A percentile compares a stretch with the other conserved stretches of the same genome.
These are phyloP conservation scores for Saguinus midas DNA, from an alignment of 2,113 vertebrate genomes.

Conservation along the genomic window DNA sequence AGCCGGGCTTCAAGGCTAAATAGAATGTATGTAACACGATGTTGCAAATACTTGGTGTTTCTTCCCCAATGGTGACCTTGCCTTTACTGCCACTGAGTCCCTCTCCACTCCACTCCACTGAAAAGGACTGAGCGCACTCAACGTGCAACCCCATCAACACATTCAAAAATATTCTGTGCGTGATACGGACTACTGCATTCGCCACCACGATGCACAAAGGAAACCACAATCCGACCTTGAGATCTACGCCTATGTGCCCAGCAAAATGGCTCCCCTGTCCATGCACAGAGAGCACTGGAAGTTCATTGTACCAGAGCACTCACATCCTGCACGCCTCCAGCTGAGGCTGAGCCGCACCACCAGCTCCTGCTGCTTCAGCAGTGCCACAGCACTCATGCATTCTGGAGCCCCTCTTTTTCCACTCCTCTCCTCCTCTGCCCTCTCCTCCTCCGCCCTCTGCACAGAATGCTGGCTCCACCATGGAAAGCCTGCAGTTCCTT, in stretches of 20 bases:
- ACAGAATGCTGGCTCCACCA: background rate
- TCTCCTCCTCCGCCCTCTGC: background rate
- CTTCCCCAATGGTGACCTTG: background rate
- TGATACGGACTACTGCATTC: background rate
- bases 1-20: background rate
- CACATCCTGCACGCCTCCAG: background rate
- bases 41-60: background rate
- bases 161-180: background rate
- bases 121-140: background rate
- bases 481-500: background rate
- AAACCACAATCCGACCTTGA: background rate
- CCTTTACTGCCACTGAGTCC: background rate
- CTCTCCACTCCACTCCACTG: background rate
- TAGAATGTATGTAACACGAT: background rate
- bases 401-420: background rate
- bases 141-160: background rate
- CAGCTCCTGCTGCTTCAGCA: background rate
- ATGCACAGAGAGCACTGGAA: background rate
- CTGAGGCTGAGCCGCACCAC: background rate
- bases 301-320: background rate
- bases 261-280: background rate
- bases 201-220: background rate
- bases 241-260: background rate
- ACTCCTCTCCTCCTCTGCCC: background rate
- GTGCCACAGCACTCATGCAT: too few relatives aligned